These are phyloP conservation scores for Sisor rabdophorus DNA, from an alignment of 2,113 vertebrate species.

Conservation along the genomic window DNA sequence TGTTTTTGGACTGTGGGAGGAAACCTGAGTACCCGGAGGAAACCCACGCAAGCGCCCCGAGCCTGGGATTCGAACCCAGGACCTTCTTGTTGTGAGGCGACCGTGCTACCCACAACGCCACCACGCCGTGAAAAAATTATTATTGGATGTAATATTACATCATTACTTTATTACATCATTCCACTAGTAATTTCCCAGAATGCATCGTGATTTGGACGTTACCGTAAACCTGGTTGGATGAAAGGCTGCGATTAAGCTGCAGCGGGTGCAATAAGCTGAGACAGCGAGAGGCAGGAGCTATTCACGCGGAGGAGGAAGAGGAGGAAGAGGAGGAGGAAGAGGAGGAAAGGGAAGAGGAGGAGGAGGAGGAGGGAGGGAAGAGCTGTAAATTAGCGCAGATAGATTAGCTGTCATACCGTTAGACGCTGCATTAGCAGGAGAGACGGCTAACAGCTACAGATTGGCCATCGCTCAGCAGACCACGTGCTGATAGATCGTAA, in stretches of 20 bases:
- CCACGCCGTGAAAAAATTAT: too few species aligned
- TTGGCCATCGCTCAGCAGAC: constrained; percentile 69
- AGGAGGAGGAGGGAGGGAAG: constrained; percentile 34
- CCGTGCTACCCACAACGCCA: too few species aligned
- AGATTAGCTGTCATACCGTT: constrained; percentile 71
- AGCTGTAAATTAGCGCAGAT: constrained; percentile 76
- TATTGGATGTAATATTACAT: neutral
- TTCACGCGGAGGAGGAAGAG: neutral
- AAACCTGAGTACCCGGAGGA: too few species aligned
- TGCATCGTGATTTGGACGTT: neutral
- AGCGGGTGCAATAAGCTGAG: neutral
- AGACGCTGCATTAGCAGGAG: constrained; percentile 39
- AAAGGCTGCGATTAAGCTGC: neutral
- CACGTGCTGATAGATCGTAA: constrained; percentile 57
- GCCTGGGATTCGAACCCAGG: too few species aligned
- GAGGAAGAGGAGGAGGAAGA: constrained; percentile 34
- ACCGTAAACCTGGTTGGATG: neutral
- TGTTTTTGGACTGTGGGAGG: too few species aligned
- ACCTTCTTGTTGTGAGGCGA: too few species aligned
- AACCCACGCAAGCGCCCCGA: too few species aligned
- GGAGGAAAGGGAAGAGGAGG: constrained; percentile 35
- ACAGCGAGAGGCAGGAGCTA: constrained; percentile 26
- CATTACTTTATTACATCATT: neutral
- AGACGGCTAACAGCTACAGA: constrained; percentile 49
- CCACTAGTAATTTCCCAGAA: neutral